A percentile compares a stretch with the other conserved stretches of the same genome.
These are phyloP conservation scores for Turritopsis dohrnii DNA, from an alignment of 30 jellyfish, hydroid and myxozoan species.

Conservation along the genomic window DNA sequence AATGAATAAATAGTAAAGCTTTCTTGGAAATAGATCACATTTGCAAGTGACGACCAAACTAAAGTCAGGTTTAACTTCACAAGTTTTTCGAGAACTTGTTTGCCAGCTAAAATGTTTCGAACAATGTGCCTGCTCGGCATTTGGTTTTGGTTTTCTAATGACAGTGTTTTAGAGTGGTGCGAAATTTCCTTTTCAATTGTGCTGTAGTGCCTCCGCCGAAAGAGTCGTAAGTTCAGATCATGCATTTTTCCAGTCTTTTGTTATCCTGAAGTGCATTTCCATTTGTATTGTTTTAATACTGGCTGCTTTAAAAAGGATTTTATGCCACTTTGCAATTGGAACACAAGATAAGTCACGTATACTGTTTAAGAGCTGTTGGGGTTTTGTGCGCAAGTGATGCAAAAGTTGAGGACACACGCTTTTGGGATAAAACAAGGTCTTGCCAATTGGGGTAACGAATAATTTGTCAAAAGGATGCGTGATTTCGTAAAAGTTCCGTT, in stretches of 20 bases:
- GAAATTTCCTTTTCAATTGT: too few species aligned
- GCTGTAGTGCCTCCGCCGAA: not conserved
- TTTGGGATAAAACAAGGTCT: not conserved
- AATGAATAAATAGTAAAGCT: not conserved
- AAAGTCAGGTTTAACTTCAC: not conserved
- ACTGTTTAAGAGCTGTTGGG: not conserved
- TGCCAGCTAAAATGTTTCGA: not conserved
- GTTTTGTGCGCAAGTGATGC: not conserved
- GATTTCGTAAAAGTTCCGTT: not conserved
- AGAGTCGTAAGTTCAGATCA: not conserved
- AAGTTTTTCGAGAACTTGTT: not conserved
- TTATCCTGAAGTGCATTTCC: not conserved
- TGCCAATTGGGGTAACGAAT: not conserved
- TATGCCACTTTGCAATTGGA: not conserved
- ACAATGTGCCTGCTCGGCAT: not conserved
- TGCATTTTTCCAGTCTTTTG: not conserved
- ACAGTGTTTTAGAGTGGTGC: not conserved
- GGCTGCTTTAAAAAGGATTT: not conserved
- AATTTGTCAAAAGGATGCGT: not conserved
- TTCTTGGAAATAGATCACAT: not conserved
- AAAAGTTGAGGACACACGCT: not conserved
- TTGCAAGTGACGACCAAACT: not conserved
- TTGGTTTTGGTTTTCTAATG: not conserved
- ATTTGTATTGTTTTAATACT: not conserved
- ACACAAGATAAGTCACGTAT: not conserved